Percentiles rank a stretch among this genome's conserved stretches.
Evolutionary conservation across 1,140 invertebrate genomes (phyloP).

Genomic region (Papilio dardanus): DNA sequence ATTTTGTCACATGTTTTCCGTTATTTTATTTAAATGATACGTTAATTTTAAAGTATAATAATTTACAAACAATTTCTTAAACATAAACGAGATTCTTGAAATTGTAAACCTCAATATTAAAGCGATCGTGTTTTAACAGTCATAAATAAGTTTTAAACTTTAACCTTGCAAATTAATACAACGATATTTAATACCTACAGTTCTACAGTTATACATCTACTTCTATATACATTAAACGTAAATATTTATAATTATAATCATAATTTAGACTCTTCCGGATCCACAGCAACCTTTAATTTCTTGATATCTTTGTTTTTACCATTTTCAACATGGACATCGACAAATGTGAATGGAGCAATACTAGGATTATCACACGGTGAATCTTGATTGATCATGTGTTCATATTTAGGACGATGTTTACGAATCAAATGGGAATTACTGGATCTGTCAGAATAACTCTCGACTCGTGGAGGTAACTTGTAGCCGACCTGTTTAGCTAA

Average conservation of each 20-base stretch:
- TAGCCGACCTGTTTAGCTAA: constrained; percentile 66
- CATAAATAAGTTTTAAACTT: constrained; percentile 5
- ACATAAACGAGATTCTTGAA: constrained; percentile 32
- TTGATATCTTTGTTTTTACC: constrained; percentile 44
- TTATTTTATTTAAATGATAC: background rate
- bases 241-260: constrained; percentile 42
- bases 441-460: constrained; percentile 53
- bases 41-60: background rate
- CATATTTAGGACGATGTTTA: constrained; percentile 62
- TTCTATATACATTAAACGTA: background rate
- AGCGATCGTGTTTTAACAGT: constrained; percentile 7
- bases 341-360: constrained; percentile 66
- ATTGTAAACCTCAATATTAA: constrained; percentile 31
- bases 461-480: constrained; percentile 61
- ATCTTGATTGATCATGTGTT: constrained; percentile 65
- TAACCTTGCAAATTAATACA: background rate
- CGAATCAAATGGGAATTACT: constrained; percentile 51
- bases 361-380: constrained; percentile 59
- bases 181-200: background rate
- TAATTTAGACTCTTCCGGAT: constrained; percentile 69
- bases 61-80: background rate
- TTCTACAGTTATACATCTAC: background rate
- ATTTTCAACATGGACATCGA: constrained; percentile 63
- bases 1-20: background rate
- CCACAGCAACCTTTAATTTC: constrained; percentile 52